These are phyloP conservation scores for Hyperopisus bebe DNA, from an alignment of 2,113 vertebrate genomes.

Conservation along the genomic window DNA sequence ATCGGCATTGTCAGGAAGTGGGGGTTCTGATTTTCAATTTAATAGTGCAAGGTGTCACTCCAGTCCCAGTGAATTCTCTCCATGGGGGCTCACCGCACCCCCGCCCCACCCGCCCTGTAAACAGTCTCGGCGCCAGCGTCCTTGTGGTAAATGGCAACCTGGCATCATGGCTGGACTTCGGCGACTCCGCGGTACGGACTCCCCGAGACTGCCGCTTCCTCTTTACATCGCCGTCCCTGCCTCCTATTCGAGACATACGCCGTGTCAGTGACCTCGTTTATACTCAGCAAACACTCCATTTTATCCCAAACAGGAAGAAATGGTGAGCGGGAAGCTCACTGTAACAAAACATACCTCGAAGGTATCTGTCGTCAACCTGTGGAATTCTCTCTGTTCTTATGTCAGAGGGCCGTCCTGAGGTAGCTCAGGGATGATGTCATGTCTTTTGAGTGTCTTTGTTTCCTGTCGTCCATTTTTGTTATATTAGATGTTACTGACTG, in stretches of 20 bases:
- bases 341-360: neutral
- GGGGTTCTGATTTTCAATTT: neutral
- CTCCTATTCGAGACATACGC: constrained; percentile 3
- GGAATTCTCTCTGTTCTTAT: neutral
- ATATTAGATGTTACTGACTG: neutral
- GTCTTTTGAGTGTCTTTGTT: neutral
- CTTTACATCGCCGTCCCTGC: neutral
- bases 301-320: neutral
- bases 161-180: neutral
- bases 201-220: neutral
- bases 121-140: neutral
- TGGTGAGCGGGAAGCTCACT: neutral
- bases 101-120: neutral
- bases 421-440: neutral
- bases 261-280: neutral
- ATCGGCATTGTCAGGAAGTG: neutral
- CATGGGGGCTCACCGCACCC: neutral
- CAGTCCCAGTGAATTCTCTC: neutral
- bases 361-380: neutral
- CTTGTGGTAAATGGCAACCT: neutral
- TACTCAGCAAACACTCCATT: neutral
- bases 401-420: neutral
- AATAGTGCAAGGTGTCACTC: constrained; percentile 6
- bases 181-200: neutral
- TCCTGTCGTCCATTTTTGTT: neutral